Evolutionary conservation across 2,113 vertebrate genomes (phyloP).

Genomic region (Limnothrissa miodon): DNA sequence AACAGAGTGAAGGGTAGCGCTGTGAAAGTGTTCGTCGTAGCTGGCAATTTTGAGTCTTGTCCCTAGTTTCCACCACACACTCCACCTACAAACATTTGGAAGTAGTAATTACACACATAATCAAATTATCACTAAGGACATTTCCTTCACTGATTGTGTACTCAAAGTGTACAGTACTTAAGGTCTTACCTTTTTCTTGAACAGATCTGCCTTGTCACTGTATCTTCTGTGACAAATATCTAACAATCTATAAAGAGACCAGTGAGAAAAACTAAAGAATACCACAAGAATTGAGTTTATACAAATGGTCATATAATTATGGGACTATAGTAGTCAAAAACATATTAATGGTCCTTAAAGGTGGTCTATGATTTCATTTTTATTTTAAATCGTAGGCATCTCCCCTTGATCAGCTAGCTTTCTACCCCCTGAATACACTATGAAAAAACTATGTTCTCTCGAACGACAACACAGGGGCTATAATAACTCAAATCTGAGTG

Average conservation of each 20-base stretch:
- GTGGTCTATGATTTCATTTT: too few relatives aligned
- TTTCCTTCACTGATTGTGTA: too few relatives aligned
- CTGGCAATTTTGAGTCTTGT: slow-evolving; percentile 78
- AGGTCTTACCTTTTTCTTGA: slow-evolving; percentile 77
- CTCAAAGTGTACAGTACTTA: background rate
- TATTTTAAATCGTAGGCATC: too few relatives aligned
- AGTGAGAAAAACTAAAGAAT: background rate
- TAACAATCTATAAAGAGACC: slow-evolving; percentile 71
- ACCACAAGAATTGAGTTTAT: background rate
- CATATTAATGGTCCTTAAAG: too few relatives aligned
- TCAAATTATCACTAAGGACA: too few relatives aligned
- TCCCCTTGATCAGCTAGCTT: too few relatives aligned
- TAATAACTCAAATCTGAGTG: too few relatives aligned
- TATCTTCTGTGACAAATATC: slow-evolving; percentile 79
- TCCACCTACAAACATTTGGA: slow-evolving; percentile 74
- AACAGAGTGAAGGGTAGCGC: slow-evolving; percentile 76
- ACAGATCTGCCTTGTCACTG: slow-evolving; percentile 76
- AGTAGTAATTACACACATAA: slow-evolving; percentile 26
- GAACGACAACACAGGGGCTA: too few relatives aligned
- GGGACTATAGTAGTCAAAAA: too few relatives aligned
- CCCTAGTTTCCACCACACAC: slow-evolving; percentile 84
- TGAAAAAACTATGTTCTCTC: too few relatives aligned
- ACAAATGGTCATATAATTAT: too few relatives aligned
- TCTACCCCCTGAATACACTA: too few relatives aligned
- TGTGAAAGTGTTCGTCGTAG: slow-evolving; percentile 74